Conservation (phyloP, 53 echinoderm and acorn worm species). For the Zoroaster sp. region DNA sequence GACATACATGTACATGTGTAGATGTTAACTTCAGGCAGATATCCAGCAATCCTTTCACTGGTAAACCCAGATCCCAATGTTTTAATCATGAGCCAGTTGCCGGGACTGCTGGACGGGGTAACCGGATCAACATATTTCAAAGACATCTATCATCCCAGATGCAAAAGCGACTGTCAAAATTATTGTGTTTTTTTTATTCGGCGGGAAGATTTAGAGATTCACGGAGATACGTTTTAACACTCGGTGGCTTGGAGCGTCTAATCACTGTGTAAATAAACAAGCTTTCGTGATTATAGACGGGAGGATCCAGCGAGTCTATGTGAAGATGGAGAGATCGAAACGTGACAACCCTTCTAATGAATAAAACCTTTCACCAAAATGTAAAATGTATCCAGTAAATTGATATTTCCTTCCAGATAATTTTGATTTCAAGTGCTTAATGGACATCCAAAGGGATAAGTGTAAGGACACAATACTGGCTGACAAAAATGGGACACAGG, state of each 20-base stretch:
- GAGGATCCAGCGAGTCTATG: too few relatives aligned
- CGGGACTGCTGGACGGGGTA: not conserved
- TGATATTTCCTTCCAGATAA: not conserved
- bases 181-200: not conserved
- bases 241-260: not conserved
- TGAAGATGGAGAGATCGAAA: too few relatives aligned
- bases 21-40: constrained; percentile 27
- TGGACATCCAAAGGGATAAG: too few relatives aligned
- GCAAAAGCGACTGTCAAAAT: not conserved
- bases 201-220: constrained; percentile 7
- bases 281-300: not conserved
- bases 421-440: not conserved
- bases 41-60: constrained; percentile 32
- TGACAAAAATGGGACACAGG: too few relatives aligned
- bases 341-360: too few relatives aligned
- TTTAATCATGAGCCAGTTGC: constrained; percentile 4
- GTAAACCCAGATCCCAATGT: constrained; percentile 15
- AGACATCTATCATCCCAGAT: constrained; percentile 29
- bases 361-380: not conserved
- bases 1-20: too few relatives aligned
- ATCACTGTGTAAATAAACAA: not conserved
- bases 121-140: constrained; percentile 31
- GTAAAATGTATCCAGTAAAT: not conserved
- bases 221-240: not conserved
- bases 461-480: too few relatives aligned